phyloP scores from a whole-genome alignment of 2,113 vertebrate genomes.

The Poecile atricapillus region DNA sequence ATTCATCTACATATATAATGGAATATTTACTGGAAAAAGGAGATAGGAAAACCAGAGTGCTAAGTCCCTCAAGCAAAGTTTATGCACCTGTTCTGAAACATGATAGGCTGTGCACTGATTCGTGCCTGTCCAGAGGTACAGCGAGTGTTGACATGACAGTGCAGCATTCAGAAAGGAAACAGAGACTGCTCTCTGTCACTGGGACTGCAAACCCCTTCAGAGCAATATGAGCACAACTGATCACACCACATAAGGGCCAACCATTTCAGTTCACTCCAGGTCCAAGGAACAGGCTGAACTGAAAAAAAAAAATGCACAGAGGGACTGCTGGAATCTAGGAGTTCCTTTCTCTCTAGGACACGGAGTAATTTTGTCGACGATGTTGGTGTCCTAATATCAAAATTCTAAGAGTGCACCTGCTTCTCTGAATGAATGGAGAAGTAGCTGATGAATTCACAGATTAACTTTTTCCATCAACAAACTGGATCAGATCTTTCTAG shows the following conservation, averaged over 20 bases:
- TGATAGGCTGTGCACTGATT: background rate
- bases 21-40: slow-evolving; percentile 11
- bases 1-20: background rate
- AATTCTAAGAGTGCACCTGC: background rate
- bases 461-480: background rate
- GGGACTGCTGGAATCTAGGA: background rate
- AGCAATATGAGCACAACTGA: background rate
- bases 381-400: background rate
- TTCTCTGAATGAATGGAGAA: background rate
- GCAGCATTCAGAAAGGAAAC: background rate
- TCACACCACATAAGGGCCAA: background rate
- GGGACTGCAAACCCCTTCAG: background rate
- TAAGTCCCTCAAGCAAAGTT: slow-evolving; percentile 39
- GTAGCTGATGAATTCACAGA: background rate
- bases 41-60: slow-evolving; percentile 15
- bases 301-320: background rate
- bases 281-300: background rate
- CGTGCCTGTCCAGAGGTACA: background rate
- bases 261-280: background rate
- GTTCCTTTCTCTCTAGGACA: background rate
- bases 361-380: background rate
- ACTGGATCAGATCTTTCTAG: background rate
- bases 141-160: background rate
- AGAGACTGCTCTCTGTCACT: background rate
- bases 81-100: slow-evolving; percentile 54